These are phyloP conservation scores for Tenrec ecaudatus DNA, from an alignment of 2,113 vertebrate species.

Conservation along the genomic window DNA sequence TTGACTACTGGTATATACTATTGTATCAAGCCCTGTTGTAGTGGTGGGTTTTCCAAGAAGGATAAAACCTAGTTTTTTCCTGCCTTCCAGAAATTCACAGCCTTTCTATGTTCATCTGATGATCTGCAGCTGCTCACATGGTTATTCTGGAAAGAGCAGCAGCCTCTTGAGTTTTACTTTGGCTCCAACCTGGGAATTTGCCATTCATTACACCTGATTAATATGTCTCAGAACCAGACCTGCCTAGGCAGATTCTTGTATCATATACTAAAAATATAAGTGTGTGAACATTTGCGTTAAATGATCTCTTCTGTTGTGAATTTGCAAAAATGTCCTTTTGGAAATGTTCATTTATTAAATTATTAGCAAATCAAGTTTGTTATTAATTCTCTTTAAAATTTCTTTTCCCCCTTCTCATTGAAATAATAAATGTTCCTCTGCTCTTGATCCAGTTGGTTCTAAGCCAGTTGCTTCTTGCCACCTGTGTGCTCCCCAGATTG, in stretches of 20 bases:
- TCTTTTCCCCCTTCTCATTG: slow-evolving; percentile 23
- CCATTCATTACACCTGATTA: background rate
- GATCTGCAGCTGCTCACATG: background rate
- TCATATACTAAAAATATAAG: background rate
- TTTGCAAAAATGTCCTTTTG: background rate
- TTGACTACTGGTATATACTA: background rate
- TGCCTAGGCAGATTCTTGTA: background rate
- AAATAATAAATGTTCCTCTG: slow-evolving; percentile 6
- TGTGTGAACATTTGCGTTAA: background rate
- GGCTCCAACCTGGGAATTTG: background rate
- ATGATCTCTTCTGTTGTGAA: background rate
- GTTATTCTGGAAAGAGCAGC: background rate
- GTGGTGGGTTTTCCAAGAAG: background rate
- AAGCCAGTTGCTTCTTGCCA: background rate
- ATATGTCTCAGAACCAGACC: slow-evolving; percentile 27
- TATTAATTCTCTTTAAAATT: background rate
- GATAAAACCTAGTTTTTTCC: background rate
- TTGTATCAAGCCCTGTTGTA: background rate
- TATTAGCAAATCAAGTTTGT: slow-evolving; percentile 17
- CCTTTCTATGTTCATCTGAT: background rate
- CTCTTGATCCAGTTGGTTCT: slow-evolving; percentile 14
- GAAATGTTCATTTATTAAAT: slow-evolving; percentile 19
- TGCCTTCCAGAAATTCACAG: background rate
- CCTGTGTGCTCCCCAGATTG: background rate
- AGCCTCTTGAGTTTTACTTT: background rate